Percentiles rank a stretch among this genome's conserved stretches.
Evolutionary conservation across 2,113 vertebrate species (phyloP).

Genomic region (Alces alces): DNA sequence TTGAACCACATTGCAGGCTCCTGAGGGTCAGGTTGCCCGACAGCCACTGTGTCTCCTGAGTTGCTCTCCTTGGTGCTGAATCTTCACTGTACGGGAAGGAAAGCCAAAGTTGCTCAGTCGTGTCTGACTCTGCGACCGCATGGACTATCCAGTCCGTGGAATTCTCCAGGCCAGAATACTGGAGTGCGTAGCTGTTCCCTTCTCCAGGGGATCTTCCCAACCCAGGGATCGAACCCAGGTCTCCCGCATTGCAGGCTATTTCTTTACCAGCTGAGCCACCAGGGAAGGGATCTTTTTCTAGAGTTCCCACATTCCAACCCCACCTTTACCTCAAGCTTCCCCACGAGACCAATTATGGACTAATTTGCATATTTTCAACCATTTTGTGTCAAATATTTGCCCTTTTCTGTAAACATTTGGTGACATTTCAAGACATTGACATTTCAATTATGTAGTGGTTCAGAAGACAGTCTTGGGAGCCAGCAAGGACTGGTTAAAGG

Average conservation of each 20-base stretch:
- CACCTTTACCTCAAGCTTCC: not conserved
- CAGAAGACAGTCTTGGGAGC: not conserved
- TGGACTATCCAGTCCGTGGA: not conserved
- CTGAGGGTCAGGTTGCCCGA: too few relatives aligned
- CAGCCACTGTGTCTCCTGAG: fast-evolving
- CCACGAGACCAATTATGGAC: not conserved
- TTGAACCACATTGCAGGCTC: not conserved
- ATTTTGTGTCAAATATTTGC: slow-evolving; percentile 1
- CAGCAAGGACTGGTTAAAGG: not conserved
- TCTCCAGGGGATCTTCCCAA: not conserved
- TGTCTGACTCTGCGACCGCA: fast-evolving
- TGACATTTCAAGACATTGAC: not conserved
- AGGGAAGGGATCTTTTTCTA: not conserved
- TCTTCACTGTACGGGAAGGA: not conserved
- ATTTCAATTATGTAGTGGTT: not conserved
- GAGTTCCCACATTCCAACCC: not conserved
- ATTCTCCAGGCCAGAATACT: not conserved
- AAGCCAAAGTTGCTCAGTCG: not conserved
- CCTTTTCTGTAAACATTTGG: not conserved
- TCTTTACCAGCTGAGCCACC: not conserved
- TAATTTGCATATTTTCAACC: not conserved
- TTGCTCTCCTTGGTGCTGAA: not conserved
- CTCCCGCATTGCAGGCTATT: not conserved
- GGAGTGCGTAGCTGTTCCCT: not conserved
- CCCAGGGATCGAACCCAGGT: not conserved